Percentiles rank a stretch among this genome's conserved stretches.
Evolutionary conservation across 1,140 invertebrate genomes (phyloP).

Genomic region (Sinella curviseta): DNA sequence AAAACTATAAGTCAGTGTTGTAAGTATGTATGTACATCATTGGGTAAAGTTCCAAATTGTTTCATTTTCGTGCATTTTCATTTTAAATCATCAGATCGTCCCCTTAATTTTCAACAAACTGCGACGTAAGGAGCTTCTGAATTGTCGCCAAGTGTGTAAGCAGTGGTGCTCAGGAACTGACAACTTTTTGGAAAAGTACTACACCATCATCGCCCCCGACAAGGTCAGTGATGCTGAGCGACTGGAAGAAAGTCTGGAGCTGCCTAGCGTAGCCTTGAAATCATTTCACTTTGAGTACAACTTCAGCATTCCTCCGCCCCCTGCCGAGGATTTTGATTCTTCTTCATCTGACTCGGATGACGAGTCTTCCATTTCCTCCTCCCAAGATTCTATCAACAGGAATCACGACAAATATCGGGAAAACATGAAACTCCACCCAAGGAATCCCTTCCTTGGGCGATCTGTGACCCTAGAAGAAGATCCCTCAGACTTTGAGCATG

Average conservation of each 20-base stretch:
- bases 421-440: neutral
- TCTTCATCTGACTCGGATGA: neutral
- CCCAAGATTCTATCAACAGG: neutral
- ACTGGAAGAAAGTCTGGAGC: neutral
- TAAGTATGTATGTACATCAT: too few relatives aligned
- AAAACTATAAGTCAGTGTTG: neutral
- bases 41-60: neutral
- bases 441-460: neutral
- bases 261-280: neutral
- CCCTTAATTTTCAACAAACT: neutral
- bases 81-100: too few relatives aligned
- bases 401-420: neutral
- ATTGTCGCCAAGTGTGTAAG: neutral
- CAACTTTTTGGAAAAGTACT: neutral
- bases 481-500: neutral
- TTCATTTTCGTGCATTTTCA: neutral
- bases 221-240: neutral
- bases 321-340: neutral
- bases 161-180: neutral
- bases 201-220: neutral
- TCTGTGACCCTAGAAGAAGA: neutral
- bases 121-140: neutral
- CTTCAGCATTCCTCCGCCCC: neutral
- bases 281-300: neutral
- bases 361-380: neutral